phyloP scores from a whole-genome alignment of 2,888 invertebrate species.

The Spisula solida region DNA sequence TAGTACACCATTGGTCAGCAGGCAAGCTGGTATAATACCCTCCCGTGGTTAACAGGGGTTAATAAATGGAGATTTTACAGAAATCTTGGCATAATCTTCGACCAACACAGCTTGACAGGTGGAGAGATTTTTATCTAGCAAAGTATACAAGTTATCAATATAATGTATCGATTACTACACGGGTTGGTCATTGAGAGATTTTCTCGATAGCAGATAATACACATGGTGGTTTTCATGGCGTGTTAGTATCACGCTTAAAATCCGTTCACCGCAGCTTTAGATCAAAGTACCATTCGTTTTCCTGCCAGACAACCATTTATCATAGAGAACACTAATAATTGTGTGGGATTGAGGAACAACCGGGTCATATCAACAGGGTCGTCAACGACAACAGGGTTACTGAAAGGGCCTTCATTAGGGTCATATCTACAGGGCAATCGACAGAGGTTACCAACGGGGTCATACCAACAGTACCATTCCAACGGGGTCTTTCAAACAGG shows the following conservation, averaged over 20 bases:
- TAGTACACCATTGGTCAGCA: not conserved
- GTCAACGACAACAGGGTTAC: no score
- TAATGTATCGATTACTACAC: not conserved
- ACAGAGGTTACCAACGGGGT: no score
- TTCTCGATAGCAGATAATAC: not conserved
- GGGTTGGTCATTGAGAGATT: not conserved
- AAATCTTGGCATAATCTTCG: not conserved
- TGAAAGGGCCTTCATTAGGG: no score
- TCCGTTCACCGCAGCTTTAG: not conserved
- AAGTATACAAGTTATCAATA: conserved; percentile 15
- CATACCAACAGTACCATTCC: no score
- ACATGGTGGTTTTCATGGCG: not conserved
- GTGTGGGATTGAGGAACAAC: no score
- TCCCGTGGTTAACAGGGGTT: not conserved
- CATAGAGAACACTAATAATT: not conserved
- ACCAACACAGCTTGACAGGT: not conserved
- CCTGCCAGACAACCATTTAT: not conserved
- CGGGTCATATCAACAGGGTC: no score
- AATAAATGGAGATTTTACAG: not conserved
- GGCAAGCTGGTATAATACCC: not conserved
- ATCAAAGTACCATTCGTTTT: not conserved
- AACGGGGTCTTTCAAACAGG: no score
- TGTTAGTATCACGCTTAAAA: not conserved
- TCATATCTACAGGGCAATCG: no score
- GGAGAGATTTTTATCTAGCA: not conserved